Conservation (phyloP, 1,140 invertebrate genomes). For the Hyposmocoma kahamanoa region DNA sequence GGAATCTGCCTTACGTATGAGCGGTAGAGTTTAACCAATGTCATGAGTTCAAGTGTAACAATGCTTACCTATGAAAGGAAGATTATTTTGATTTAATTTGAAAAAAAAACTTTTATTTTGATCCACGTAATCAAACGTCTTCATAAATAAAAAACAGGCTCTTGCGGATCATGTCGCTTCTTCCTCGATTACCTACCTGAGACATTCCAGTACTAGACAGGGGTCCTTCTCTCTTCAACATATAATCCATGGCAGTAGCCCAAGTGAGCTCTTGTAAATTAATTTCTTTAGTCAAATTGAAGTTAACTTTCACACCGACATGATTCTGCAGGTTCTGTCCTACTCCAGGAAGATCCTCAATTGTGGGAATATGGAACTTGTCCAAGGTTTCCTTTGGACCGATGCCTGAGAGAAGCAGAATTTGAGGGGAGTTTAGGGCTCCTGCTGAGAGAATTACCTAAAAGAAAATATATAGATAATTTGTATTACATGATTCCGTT, state of each 20-base stretch:
- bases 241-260: slow-evolving; percentile 76
- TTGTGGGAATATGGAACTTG: slow-evolving; percentile 77
- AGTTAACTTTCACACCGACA: slow-evolving; percentile 75
- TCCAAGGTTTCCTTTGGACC: slow-evolving; percentile 78
- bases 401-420: slow-evolving; percentile 81
- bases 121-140: too few relatives aligned
- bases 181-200: slow-evolving; percentile 65
- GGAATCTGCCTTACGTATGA: too few relatives aligned
- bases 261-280: slow-evolving; percentile 77
- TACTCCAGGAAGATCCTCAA: slow-evolving; percentile 82
- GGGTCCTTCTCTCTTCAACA: slow-evolving; percentile 75
- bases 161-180: too few relatives aligned
- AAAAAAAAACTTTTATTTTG: too few relatives aligned
- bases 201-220: slow-evolving; percentile 77
- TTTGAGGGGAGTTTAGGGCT: slow-evolving; percentile 78
- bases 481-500: too few relatives aligned
- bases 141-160: too few relatives aligned
- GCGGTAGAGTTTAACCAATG: too few relatives aligned
- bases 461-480: too few relatives aligned
- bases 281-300: slow-evolving; percentile 67
- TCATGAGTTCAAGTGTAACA: too few relatives aligned
- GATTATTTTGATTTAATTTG: too few relatives aligned
- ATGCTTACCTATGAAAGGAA: too few relatives aligned
- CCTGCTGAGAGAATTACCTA: slow-evolving; percentile 82
- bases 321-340: slow-evolving; percentile 86